Percentiles rank a stretch among this genome's conserved stretches.
phyloP scores from a whole-genome alignment of 2,113 vertebrate species.

The Agapornis roseicollis region DNA sequence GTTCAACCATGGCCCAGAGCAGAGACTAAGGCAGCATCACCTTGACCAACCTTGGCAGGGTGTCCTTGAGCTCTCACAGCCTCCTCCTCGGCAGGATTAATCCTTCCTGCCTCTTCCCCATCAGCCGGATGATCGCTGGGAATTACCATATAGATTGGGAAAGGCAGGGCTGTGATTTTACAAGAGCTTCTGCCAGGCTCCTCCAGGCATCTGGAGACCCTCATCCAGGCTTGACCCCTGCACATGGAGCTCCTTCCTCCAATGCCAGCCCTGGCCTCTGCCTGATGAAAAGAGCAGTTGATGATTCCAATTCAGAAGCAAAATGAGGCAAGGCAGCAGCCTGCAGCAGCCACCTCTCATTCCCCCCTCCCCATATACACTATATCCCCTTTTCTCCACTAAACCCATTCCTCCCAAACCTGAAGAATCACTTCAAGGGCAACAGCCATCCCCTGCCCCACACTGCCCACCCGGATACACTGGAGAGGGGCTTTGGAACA shows the following conservation, averaged over 20 bases:
- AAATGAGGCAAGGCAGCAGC: neutral
- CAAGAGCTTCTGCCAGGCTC: neutral
- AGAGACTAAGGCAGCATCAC: accelerated
- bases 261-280: neutral
- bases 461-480: accelerated
- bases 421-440: neutral
- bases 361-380: neutral
- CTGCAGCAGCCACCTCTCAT: neutral
- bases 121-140: neutral
- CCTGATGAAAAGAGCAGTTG: neutral
- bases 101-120: neutral
- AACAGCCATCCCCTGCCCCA: neutral
- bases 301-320: neutral
- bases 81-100: neutral
- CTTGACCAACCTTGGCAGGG: accelerated
- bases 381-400: neutral
- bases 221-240: neutral
- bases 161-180: neutral
- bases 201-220: neutral
- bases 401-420: neutral
- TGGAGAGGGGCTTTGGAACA: neutral
- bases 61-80: neutral
- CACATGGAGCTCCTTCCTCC: neutral
- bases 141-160: neutral
- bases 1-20: no score